Percentiles rank a stretch among this genome's conserved stretches.
Conservation (phyloP, 2,888 invertebrate species). For the Drosophila incognita region DNA sequence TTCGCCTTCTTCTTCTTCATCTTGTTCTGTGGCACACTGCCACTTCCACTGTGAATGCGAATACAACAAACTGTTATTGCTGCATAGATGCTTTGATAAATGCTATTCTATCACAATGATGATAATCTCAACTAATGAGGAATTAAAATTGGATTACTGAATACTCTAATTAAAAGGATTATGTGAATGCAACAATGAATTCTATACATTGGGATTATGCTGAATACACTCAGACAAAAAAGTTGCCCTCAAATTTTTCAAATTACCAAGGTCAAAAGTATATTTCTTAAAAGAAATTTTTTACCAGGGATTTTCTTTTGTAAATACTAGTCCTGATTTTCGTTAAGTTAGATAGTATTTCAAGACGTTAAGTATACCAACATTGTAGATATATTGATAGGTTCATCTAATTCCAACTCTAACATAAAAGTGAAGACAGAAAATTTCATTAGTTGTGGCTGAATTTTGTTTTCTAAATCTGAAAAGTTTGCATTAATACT, state of each 20-base stretch:
- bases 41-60: slow-evolving; percentile 33
- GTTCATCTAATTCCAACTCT: not conserved
- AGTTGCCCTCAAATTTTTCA: not conserved
- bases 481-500: not conserved
- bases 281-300: not conserved
- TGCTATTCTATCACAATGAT: slow-evolving; percentile 61
- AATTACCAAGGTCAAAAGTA: rapidly evolving
- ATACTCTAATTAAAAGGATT: slow-evolving; percentile 64
- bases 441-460: not conserved
- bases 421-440: not conserved
- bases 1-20: not conserved
- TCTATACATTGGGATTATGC: slow-evolving; percentile 28
- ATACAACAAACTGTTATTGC: slow-evolving; percentile 51
- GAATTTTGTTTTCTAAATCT: not conserved
- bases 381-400: not conserved
- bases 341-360: not conserved
- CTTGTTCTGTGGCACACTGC: not conserved
- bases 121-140: slow-evolving; percentile 72
- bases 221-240: slow-evolving; percentile 3
- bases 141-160: slow-evolving; percentile 69
- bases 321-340: not conserved
- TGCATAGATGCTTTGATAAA: slow-evolving; percentile 64
- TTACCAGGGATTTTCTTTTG: not conserved
- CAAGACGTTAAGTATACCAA: not conserved
- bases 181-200: slow-evolving; percentile 50